Percentiles rank a stretch among this genome's conserved stretches.
Evolutionary conservation across 2,113 vertebrate species (phyloP).

Genomic region (Notechis scutatus): DNA sequence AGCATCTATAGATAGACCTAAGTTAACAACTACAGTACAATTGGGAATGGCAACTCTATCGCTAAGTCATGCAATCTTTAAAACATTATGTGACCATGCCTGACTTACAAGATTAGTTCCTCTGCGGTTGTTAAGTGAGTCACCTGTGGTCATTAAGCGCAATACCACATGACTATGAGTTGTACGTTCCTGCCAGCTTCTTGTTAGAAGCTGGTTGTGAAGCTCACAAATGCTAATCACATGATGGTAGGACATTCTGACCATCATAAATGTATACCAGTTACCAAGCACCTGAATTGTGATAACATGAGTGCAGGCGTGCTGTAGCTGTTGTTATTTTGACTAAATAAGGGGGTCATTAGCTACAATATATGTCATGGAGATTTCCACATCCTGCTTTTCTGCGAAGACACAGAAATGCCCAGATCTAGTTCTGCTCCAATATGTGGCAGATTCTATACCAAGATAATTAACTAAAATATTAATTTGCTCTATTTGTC

Average conservation of each 20-base stretch:
- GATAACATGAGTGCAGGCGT: background rate
- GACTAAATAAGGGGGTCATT: background rate
- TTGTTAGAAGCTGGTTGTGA: background rate
- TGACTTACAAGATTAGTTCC: background rate
- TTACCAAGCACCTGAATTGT: background rate
- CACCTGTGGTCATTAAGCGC: background rate
- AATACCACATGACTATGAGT: background rate
- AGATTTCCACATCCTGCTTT: background rate
- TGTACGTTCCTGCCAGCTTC: background rate
- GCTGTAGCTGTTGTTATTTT: background rate
- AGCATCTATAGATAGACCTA: background rate
- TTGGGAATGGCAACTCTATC: background rate
- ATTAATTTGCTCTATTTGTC: conserved; percentile 7
- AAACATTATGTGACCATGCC: background rate
- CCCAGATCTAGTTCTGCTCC: background rate
- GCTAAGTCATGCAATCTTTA: background rate
- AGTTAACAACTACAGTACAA: background rate
- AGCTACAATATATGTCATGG: background rate
- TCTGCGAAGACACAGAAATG: background rate
- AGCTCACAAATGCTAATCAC: background rate
- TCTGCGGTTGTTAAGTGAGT: background rate
- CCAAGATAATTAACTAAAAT: conserved; percentile 10
- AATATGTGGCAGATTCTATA: background rate
- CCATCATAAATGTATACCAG: background rate
- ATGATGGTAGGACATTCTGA: background rate